Conservation (phyloP, 2,113 vertebrate genomes). For the Cariama cristata region DNA sequence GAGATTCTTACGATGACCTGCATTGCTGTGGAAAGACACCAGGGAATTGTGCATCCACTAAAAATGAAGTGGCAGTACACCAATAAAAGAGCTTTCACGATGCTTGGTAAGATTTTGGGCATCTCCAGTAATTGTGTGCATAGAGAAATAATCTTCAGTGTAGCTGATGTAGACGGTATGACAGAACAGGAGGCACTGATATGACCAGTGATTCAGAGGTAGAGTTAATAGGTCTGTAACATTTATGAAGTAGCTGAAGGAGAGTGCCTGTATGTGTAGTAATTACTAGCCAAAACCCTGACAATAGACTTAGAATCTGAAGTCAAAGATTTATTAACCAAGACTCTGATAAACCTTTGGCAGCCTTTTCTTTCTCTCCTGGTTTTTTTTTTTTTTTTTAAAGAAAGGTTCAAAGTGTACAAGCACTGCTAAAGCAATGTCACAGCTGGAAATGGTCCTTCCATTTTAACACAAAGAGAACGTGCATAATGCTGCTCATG, state of each 20-base stretch:
- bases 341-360: not conserved
- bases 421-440: not conserved
- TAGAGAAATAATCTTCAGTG: not conserved
- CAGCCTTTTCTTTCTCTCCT: not conserved
- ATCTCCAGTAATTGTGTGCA: not conserved
- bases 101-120: slow-evolving; percentile 73
- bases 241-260: not conserved
- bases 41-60: slow-evolving; percentile 81
- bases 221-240: not conserved
- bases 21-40: slow-evolving; percentile 82
- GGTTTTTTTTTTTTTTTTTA: not conserved
- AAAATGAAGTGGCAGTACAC: slow-evolving; percentile 82
- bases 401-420: not conserved
- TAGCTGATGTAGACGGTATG: not conserved
- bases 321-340: not conserved
- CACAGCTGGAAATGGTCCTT: not conserved
- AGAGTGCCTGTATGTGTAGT: not conserved
- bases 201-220: not conserved
- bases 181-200: not conserved
- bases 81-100: slow-evolving; percentile 76
- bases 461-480: not conserved
- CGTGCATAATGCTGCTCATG: not conserved
- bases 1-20: slow-evolving; percentile 84
- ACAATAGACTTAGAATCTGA: not conserved
- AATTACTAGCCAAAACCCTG: not conserved